Percentiles rank a stretch among this genome's conserved stretches.
Evolutionary conservation across 2,888 invertebrate species (phyloP).

Genomic region (Melieria crassipennis): DNA sequence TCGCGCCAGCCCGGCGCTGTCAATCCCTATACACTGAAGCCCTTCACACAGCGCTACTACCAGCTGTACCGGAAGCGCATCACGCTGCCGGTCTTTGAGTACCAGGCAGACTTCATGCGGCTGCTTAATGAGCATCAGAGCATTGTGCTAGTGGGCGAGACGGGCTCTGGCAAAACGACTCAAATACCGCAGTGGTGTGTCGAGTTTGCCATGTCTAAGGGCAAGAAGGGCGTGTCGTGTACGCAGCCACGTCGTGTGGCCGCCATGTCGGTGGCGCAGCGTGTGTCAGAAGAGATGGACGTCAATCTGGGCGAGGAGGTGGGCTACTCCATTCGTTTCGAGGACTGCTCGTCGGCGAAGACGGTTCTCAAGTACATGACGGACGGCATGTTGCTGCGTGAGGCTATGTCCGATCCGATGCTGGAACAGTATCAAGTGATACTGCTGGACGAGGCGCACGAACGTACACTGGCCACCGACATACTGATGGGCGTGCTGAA

Average conservation of each 20-base stretch:
- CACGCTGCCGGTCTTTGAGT: slow-evolving; percentile 96
- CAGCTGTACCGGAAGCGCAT: slow-evolving; percentile 89
- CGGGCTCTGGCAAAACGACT: slow-evolving; percentile 99
- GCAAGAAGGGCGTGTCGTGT: slow-evolving; percentile 88
- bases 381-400: slow-evolving; percentile 98
- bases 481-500: slow-evolving; percentile 98
- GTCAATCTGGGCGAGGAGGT: slow-evolving; percentile 91
- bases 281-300: slow-evolving; percentile 99
- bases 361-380: slow-evolving; percentile 99
- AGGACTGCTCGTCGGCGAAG: slow-evolving; percentile 95
- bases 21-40: slow-evolving; percentile 83
- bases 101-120: slow-evolving; percentile 95
- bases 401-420: slow-evolving; percentile 99
- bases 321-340: slow-evolving; percentile 97
- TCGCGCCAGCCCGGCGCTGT: slow-evolving; percentile 67
- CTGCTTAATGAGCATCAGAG: slow-evolving; percentile 92
- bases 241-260: slow-evolving; percentile 98
- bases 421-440: slow-evolving; percentile 89
- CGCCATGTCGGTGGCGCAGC: slow-evolving; percentile 98
- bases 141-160: slow-evolving; percentile 97
- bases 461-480: slow-evolving; percentile 97
- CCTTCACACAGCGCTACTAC: slow-evolving; percentile 89
- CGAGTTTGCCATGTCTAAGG: slow-evolving; percentile 74
- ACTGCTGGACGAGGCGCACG: slow-evolving; percentile 98
- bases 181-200: slow-evolving; percentile 98